Conservation (phyloP, 2,113 vertebrate genomes). For the Epinephelus moara region DNA sequence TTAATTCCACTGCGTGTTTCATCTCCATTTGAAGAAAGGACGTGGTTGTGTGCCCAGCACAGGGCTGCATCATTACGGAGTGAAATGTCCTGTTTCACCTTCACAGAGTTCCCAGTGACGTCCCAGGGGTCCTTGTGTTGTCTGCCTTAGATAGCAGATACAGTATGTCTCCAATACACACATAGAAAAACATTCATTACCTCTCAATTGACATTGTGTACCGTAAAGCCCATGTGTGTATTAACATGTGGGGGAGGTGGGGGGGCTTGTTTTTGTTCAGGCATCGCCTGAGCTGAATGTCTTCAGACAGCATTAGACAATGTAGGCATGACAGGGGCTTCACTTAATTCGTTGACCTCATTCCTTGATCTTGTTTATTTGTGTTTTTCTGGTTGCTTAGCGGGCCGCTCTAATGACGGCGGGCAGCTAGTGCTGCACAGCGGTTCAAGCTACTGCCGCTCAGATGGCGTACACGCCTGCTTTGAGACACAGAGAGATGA, state of each 20-base stretch:
- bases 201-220: not conserved
- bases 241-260: conserved; percentile 19
- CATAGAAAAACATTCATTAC: conserved; percentile 40
- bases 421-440: conserved; percentile 15
- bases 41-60: not conserved
- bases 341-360: conserved; percentile 69
- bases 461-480: conserved; percentile 8
- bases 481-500: conserved; percentile 16
- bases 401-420: conserved; percentile 11
- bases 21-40: conserved; percentile 47
- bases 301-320: conserved; percentile 53
- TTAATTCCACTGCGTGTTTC: conserved; percentile 41
- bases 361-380: conserved; percentile 69
- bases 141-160: conserved; percentile 44
- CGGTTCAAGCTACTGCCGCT: conserved; percentile 29
- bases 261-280: conserved; percentile 23
- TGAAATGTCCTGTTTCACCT: conserved; percentile 54
- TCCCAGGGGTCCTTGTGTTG: conserved; percentile 43
- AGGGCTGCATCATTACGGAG: conserved; percentile 52
- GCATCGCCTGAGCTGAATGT: conserved; percentile 28
- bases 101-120: conserved; percentile 32
- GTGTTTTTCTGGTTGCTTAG: conserved; percentile 34
- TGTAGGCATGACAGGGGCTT: conserved; percentile 37
- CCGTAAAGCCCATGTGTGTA: conserved; percentile 1
- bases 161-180: conserved; percentile 3